These are phyloP conservation scores for Neelides folsomi DNA, from an alignment of 2,888 invertebrate genomes.

Conservation along the genomic window DNA sequence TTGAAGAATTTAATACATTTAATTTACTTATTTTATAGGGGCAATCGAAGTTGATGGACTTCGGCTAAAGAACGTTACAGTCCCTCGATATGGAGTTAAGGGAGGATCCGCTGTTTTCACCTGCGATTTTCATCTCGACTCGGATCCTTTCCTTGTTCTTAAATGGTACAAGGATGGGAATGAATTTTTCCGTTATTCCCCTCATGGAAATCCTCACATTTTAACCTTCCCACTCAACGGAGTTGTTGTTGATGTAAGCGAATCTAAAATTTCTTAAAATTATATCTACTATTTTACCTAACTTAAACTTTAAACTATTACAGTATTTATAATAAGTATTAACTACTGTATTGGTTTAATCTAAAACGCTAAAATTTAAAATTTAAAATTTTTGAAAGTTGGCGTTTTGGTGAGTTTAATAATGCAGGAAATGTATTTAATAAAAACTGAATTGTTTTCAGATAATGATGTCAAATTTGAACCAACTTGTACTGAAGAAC, in stretches of 20 bases:
- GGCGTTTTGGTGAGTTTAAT: too few species aligned
- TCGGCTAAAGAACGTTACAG: slow-evolving; percentile 16
- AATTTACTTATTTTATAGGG: too few species aligned
- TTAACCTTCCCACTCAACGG: slow-evolving; percentile 19
- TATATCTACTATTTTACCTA: background rate
- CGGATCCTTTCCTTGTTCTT: slow-evolving; percentile 22
- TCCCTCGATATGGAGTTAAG: slow-evolving; percentile 20
- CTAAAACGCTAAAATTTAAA: too few species aligned
- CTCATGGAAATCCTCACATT: slow-evolving; percentile 6
- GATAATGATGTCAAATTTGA: slow-evolving; percentile 21
- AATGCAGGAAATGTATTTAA: too few species aligned
- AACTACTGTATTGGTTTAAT: too few species aligned
- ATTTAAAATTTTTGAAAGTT: too few species aligned
- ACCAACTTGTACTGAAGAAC: slow-evolving; percentile 21
- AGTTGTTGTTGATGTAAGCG: slow-evolving; percentile 30
- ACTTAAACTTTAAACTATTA: too few species aligned
- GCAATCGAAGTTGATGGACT: slow-evolving; percentile 7
- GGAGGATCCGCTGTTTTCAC: slow-evolving; percentile 18
- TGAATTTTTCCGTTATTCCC: slow-evolving; percentile 24
- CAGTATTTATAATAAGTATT: too few species aligned
- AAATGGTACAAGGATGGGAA: slow-evolving; percentile 30
- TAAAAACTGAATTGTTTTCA: too few species aligned
- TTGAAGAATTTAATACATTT: too few species aligned
- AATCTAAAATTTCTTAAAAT: background rate
- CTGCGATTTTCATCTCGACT: slow-evolving; percentile 27